Base-by-base conservation (phyloP, 2,888 invertebrate species). In the Sphaerophoria taeniata region DNA sequence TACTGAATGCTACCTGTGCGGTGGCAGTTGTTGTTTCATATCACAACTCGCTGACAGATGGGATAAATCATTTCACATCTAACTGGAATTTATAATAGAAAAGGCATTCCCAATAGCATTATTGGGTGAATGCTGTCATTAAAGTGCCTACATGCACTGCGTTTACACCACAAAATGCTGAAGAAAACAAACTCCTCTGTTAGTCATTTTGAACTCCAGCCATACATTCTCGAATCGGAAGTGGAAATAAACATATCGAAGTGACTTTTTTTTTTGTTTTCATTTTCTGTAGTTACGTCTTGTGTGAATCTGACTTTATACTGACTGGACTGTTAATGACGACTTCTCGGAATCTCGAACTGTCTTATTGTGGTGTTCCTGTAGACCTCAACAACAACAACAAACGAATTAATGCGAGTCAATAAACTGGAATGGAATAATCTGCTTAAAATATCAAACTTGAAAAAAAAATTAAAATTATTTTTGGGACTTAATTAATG, bases 1-100 rank as follows among this genome's bases (percentile, higher is more conserved):
- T 77, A 47, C 60, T 16, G 75, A 77, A 31, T 69, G 72, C 58
- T 31, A 72, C 39, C 47, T 49, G 34, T 45, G 39, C 16, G 49
- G 61, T 53, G 72, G 51, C 36, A 61, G n/a, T 63, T 61, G 36
- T 63, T 55, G 36, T 69, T 69, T 55, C 53, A 80, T 74, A 55
- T 49, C 16, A 14, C 36, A 16, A 49, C 47, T 24, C 16, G 7
- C 11, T 9, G 16, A 14, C 45, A 7, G 43, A 51, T 53, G 16
- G n/a, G 4, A 47, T 63, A 65, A 76, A 61, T 34, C 58, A 53
- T 56, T 36, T 67, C 45, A 63, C 31, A 39, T 56, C 45, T 70
- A n/a, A 36, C 16, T 55, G 49, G 51, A 83, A 70, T 43, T 49
- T 16, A 56, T 31, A 39, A 7, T 3, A 24, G 9, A 56, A 43